Evolutionary conservation across 2,113 vertebrate species (phyloP).

Genomic region (Pedetes capensis): DNA sequence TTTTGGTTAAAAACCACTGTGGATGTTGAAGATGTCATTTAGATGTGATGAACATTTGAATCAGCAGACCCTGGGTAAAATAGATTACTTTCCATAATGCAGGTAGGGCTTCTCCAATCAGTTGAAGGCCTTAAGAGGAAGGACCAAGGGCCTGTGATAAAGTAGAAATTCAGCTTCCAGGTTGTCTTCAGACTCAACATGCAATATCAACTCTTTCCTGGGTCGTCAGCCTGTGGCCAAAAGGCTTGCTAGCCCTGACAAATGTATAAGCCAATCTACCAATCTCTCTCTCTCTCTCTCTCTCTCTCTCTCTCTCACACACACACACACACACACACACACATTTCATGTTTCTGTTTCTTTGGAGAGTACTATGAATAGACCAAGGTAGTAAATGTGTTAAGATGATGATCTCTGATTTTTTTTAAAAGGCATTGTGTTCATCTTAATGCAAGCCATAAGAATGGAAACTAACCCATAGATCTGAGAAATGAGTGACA

Average conservation of each 20-base stretch:
- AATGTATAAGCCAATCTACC: not conserved
- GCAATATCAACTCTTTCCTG: not conserved
- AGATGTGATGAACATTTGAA: not conserved
- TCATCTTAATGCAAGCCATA: conserved; percentile 36
- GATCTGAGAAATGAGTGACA: conserved; percentile 57
- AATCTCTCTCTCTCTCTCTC: too few relatives aligned
- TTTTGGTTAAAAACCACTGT: not conserved
- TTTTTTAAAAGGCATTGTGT: not conserved
- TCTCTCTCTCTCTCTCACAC: not conserved
- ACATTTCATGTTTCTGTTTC: not conserved
- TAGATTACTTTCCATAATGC: not conserved
- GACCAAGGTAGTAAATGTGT: not conserved
- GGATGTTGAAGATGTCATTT: not conserved
- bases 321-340: not conserved
- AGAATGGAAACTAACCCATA: conserved; percentile 58
- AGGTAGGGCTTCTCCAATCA: not conserved
- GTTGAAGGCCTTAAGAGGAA: not conserved
- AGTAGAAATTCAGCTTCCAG: not conserved
- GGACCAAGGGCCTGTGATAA: not conserved
- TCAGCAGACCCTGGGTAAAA: conserved; percentile 1
- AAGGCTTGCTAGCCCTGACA: not conserved
- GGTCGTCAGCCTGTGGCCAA: not conserved
- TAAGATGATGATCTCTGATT: not conserved
- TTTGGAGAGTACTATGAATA: not conserved
- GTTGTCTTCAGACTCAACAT: not conserved